Percentiles rank a stretch among this genome's conserved stretches.
phyloP scores from a whole-genome alignment of 2,113 vertebrate species.

The Dolichotis patagonum region DNA sequence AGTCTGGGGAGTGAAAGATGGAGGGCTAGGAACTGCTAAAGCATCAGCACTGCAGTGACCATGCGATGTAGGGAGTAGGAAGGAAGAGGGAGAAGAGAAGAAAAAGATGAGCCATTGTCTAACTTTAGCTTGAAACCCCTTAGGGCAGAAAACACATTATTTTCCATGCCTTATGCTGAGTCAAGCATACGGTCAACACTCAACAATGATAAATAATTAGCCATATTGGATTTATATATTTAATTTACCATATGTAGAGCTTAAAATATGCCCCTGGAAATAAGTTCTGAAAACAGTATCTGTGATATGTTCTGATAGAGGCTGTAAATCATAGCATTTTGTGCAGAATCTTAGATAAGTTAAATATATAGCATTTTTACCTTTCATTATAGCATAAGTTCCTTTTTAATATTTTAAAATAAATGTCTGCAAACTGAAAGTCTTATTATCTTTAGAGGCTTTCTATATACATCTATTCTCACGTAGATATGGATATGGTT shows the following conservation, averaged over 20 bases:
- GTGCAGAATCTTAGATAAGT: slow-evolving; percentile 46
- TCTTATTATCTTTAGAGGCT: slow-evolving; percentile 54
- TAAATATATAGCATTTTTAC: slow-evolving; percentile 61
- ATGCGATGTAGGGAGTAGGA: not conserved
- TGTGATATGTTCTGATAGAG: slow-evolving; percentile 39
- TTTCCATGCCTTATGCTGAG: slow-evolving; percentile 51
- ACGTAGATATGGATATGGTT: slow-evolving; percentile 67
- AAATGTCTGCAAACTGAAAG: slow-evolving; percentile 61
- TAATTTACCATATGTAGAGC: slow-evolving; percentile 60
- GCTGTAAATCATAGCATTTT: slow-evolving; percentile 55
- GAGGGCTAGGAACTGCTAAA: not conserved
- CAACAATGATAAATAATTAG: slow-evolving; percentile 68
- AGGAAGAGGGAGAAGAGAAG: not conserved
- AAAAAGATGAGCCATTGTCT: not conserved
- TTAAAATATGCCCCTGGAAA: slow-evolving; percentile 64
- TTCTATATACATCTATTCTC: slow-evolving; percentile 56
- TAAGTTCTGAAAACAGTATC: slow-evolving; percentile 41
- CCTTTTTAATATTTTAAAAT: slow-evolving; percentile 70
- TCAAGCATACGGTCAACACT: slow-evolving; percentile 50
- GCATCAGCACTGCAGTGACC: not conserved
- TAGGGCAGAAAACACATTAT: slow-evolving; percentile 6
- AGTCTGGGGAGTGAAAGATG: not conserved
- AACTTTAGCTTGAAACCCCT: not conserved
- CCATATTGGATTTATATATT: slow-evolving; percentile 66
- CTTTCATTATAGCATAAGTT: slow-evolving; percentile 64